Evolutionary conservation across 2,113 vertebrate genomes (phyloP).

Genomic region (Crotophaga sulcirostris): DNA sequence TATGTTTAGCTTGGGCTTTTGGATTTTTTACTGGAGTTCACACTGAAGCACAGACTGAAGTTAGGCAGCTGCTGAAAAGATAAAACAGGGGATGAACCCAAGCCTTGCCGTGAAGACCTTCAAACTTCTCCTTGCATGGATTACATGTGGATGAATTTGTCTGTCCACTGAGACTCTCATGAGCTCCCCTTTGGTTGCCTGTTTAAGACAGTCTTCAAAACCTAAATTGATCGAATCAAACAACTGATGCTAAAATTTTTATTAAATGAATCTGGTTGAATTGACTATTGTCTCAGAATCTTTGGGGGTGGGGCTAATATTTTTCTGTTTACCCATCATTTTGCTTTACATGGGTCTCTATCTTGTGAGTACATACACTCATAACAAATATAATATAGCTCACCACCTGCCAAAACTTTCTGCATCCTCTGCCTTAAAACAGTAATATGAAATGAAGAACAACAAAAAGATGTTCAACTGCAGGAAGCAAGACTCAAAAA

Average conservation of each 20-base stretch:
- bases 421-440: background rate
- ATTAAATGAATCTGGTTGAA: background rate
- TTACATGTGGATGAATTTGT: accelerated
- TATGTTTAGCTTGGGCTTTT: background rate
- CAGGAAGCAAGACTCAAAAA: background rate
- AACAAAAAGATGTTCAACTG: background rate
- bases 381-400: background rate
- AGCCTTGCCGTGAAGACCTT: background rate
- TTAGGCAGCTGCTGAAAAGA: background rate
- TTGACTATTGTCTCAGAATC: background rate
- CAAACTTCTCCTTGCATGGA: background rate
- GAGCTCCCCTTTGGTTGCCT: background rate
- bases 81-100: background rate
- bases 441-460: background rate
- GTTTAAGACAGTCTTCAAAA: background rate
- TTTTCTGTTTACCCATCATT: background rate
- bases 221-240: background rate
- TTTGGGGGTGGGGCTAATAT: background rate
- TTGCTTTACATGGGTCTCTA: background rate
- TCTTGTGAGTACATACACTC: background rate
- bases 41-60: background rate
- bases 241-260: background rate
- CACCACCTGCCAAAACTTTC: background rate
- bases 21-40: background rate
- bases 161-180: background rate